These are phyloP conservation scores for Medauroidea extradentata DNA, from an alignment of 1,140 invertebrate genomes.

Conservation along the genomic window DNA sequence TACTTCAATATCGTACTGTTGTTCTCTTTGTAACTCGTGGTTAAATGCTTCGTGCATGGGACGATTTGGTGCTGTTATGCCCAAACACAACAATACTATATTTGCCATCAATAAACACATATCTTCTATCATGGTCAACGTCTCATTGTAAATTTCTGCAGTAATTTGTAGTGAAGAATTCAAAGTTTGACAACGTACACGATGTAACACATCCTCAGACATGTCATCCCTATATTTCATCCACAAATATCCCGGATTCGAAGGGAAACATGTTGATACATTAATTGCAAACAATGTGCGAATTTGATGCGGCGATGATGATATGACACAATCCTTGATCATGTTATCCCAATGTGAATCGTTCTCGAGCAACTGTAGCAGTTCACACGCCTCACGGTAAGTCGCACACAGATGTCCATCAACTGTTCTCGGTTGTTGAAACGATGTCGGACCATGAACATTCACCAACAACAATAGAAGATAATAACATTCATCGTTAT, in stretches of 20 bases:
- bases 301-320: constrained; percentile 33
- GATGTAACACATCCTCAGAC: constrained; percentile 34
- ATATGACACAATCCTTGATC: constrained; percentile 33
- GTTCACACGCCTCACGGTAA: no score
- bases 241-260: constrained; percentile 22
- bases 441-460: constrained; percentile 23
- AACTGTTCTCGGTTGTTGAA: not conserved
- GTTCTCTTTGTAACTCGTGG: constrained; percentile 38
- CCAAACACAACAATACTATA: constrained; percentile 36
- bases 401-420: no score
- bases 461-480: constrained; percentile 33
- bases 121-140: constrained; percentile 39
- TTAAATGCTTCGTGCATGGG: constrained; percentile 44
- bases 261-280: constrained; percentile 28
- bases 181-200: constrained; percentile 16
- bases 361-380: constrained; percentile 26
- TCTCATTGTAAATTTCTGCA: constrained; percentile 38
- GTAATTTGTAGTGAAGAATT: constrained; percentile 12
- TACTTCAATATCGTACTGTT: constrained; percentile 32
- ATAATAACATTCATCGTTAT: no score
- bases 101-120: constrained; percentile 33
- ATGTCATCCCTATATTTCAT: constrained; percentile 32
- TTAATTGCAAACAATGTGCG: constrained; percentile 38
- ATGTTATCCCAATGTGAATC: constrained; percentile 36
- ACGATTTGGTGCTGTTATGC: constrained; percentile 40